Evolutionary conservation across 1,140 invertebrate species (phyloP), one percentile per base, ranked within the genome.

Genomic region (Dendroctonus ponderosae): DNA sequence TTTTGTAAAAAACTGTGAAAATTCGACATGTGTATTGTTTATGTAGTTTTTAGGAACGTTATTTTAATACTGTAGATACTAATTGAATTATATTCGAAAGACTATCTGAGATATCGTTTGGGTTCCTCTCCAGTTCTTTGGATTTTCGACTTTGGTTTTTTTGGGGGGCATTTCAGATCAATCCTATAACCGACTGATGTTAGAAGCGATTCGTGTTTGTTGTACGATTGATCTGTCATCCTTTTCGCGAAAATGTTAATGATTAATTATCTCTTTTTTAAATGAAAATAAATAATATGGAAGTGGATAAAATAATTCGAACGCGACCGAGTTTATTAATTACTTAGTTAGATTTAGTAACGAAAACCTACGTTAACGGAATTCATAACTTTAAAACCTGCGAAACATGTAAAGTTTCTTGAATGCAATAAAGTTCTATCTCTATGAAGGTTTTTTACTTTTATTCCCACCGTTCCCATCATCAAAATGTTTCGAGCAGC

Each of bases 341-440:
- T 59, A 59, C 11, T 59, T 67, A 67, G 67, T 66, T 68, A 72
- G 66, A 58, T 65, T 70, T 72, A 74, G 70, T 66, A 72, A 69
- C 74, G 75, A 44, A 44, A 43, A 66, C 48, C 65, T 67, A 67
- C 58, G 65, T 67, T 66, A 62, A 62, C 50, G 39, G 50, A 67
- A 67, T 66, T 67, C 49, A 61, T 67, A 62, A 66, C 64, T 59
- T 49, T 59, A 62, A 66, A 66, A 77, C 75, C 73, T 77, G 74
- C 72, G 75, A 76, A 75, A 77, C 71, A 75, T 78, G 75, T 77
- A 77, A 78, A 77, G 72, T 77, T 77, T 78, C 75, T 74, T 78
- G 72, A 76, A 76, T 72, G 76, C 76, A 78, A 78, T 78, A 78
- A 78, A 75, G 76, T 77, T 78, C 76, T 77, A 77, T 78, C 76